Evolutionary conservation across 1,140 invertebrate genomes (phyloP), one percentile per base, ranked within the genome.

Genomic region (Drosophila persimilis): DNA sequence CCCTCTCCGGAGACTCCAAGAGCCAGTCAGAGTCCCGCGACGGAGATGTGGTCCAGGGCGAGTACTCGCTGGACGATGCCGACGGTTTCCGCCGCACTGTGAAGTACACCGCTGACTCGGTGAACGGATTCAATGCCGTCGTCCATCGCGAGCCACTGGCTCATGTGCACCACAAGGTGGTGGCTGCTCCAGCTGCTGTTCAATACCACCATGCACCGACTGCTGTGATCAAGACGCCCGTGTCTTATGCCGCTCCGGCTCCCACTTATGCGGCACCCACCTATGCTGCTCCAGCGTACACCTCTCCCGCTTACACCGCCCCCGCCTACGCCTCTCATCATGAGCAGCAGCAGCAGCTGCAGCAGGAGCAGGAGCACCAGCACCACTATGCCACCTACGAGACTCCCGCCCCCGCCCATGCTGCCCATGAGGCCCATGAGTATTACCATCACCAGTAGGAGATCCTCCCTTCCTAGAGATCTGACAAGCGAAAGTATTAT

Each of bases 1-100:
- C 92, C 9, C 77, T 92, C 55, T 94, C 92, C 53, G 93, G 94
- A 1, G 93, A 94, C 73, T 92, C 92, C 66, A 94, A 94, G 91
- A 92, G 91, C 57, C 93, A 94, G 70, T 90, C 92, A 62, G 94
- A 94, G 91, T 92, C 90, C 51, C 91, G 94, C 26, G 92, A 93
- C n/a, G 94, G 94, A 13, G 94, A 94, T 81, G 91, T 92, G 9
- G 93, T 94, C 41, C 92, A 91, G 69, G 91, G 80, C 31, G 79
- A 84, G 81, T 83, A 89, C 78, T 80, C 92, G 8, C 48, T 90
- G 64, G 73, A 90, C 20, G 92, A 92, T 74, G 89, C 90, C 52
- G 90, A 90, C 70, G 92, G 92, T 22, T 90, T 83, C 73, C 83
- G 88, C 57, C 80, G 92, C 35, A 91, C 86, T 9, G 92, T 92